Evolutionary conservation across 2,888 invertebrate genomes (phyloP).

Genomic region (Cyclophora punctaria): DNA sequence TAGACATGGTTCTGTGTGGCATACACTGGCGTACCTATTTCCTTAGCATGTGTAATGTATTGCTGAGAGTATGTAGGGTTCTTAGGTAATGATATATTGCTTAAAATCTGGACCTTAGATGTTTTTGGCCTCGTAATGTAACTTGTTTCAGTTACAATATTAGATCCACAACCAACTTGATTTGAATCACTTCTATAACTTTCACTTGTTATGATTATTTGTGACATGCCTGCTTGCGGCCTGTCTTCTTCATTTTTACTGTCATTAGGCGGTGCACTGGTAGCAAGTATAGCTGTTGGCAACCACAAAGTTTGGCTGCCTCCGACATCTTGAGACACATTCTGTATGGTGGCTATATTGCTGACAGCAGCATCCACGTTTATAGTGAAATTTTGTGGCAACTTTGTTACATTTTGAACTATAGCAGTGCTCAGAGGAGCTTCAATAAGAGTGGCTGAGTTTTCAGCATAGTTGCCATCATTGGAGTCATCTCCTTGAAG

Average conservation of each 20-base stretch:
- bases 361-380: constrained; percentile 66
- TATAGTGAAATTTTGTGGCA: constrained; percentile 67
- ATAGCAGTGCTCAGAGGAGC: constrained; percentile 60
- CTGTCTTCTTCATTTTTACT: constrained; percentile 55
- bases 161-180: constrained; percentile 48
- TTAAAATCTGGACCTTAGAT: constrained; percentile 69
- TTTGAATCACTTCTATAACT: constrained; percentile 56
- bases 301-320: constrained; percentile 65
- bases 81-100: constrained; percentile 67
- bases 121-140: constrained; percentile 54
- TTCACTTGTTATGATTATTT: constrained; percentile 67
- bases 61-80: constrained; percentile 56
- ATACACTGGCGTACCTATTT: constrained; percentile 53
- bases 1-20: constrained; percentile 63
- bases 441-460: constrained; percentile 58
- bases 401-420: constrained; percentile 65
- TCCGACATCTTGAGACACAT: constrained; percentile 62
- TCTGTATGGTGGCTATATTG: constrained; percentile 65
- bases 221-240: constrained; percentile 54
- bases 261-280: constrained; percentile 48
- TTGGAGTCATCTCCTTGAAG: constrained; percentile 56
- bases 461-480: constrained; percentile 59
- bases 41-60: constrained; percentile 54
- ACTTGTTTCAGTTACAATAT: constrained; percentile 59
- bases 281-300: constrained; percentile 57